Evolutionary conservation across 2,888 invertebrate genomes (phyloP), one percentile per base, ranked within the genome.

Genomic region (Epinotia brunnichana): DNA sequence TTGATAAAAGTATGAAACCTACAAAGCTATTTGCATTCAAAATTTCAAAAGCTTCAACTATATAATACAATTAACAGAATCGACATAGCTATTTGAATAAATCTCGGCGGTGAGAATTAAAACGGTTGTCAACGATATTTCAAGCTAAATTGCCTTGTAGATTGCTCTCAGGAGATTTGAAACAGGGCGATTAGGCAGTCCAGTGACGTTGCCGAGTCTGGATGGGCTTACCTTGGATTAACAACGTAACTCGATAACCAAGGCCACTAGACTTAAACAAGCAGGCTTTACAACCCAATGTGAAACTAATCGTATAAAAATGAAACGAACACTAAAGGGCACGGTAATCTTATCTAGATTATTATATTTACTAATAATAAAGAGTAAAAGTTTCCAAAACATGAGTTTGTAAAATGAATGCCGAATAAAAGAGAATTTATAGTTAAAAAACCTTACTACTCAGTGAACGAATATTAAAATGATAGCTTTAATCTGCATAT

Each of bases 181-280:
- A 54, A 67, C 29, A n/a, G n/a, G 53, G 41, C 15, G 53, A 60
- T 66, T 70, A 59, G 53, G 41, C 13, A 64, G 59, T 44, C 39
- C 29, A 66, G 59, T 60, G 64, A 66, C 56, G 69, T 35, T 11
- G 66, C 41, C 17, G 24, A 44, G 60, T 57, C 56, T 44, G 35
- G 24, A 11, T 61, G n/a, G 56, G 56, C 48, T 63, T 51, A 56
- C 70, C 56, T 70, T 70, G 62, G 63, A 63, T 64, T 60, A 66
- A 60, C 53, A 39, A 70, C 11, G 17, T 63, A n/a, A 39, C 64
- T 64, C 19, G 17, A 53, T 4, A 59, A 64, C 15, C 41, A 51
- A 10, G 24, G 29, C 29, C 51, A 51, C 39, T 17, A 60, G 3
- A 53, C 3, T 61, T 41, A 44, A 24, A 54, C 61, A 60, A 69